A percentile compares a stretch with the other conserved stretches of the same genome.
phyloP scores from a whole-genome alignment of 2,113 vertebrate species.

The Carassius gibelio region DNA sequence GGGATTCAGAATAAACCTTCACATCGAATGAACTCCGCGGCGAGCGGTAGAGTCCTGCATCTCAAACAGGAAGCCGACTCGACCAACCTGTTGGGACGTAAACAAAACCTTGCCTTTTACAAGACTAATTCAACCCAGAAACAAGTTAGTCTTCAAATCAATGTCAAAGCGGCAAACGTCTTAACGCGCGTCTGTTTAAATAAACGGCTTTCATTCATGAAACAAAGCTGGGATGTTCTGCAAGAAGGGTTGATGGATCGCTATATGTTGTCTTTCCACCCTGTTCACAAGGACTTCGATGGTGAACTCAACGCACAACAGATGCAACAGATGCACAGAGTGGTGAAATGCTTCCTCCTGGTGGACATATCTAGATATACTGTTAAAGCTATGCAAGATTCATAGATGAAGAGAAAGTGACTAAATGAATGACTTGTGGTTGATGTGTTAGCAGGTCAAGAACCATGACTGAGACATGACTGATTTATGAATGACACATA shows the following conservation, averaged over 20 bases:
- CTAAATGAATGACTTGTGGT: not conserved
- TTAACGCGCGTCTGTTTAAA: slow-evolving; percentile 12
- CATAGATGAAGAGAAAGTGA: not conserved
- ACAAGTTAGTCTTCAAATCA: slow-evolving; percentile 19
- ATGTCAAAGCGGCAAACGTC: not conserved
- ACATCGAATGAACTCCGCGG: slow-evolving; percentile 35
- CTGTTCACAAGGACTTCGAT: not conserved
- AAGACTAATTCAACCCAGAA: slow-evolving; percentile 44
- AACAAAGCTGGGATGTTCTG: slow-evolving; percentile 61
- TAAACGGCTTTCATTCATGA: slow-evolving; percentile 18
- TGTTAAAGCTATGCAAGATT: not conserved
- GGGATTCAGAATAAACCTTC: slow-evolving; percentile 51
- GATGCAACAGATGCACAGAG: not conserved
- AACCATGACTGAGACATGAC: not conserved
- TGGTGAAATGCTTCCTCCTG: slow-evolving; percentile 70
- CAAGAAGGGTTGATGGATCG: not conserved
- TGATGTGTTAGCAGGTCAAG: not conserved
- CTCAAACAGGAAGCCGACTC: slow-evolving; percentile 43
- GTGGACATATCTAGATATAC: slow-evolving; percentile 58
- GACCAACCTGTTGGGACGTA: slow-evolving; percentile 37
- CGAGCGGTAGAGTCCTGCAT: slow-evolving; percentile 37
- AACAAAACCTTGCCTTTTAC: slow-evolving; percentile 48
- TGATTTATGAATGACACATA: not conserved
- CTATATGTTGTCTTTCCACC: not conserved
- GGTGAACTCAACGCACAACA: not conserved